phyloP scores from a whole-genome alignment of 2,888 invertebrate species.

The Alloscopus bannaensis region DNA sequence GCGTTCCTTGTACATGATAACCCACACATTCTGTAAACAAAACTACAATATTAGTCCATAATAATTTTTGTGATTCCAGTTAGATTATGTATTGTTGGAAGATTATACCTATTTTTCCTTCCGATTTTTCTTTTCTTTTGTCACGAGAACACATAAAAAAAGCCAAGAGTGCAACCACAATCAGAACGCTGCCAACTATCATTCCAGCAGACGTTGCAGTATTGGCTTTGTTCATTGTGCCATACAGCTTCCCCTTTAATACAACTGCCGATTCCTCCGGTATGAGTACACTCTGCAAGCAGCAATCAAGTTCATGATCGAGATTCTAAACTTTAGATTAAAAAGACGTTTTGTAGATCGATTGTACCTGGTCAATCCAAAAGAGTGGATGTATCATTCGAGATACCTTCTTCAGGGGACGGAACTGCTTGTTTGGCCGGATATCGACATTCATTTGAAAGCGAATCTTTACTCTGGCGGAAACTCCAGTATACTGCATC shows the following conservation, averaged over 20 bases:
- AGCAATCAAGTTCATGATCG: no score
- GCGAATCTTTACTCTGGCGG: constrained; percentile 36
- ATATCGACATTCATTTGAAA: constrained; percentile 63
- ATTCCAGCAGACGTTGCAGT: constrained; percentile 42
- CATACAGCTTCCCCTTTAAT: constrained; percentile 48
- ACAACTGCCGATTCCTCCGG: constrained; percentile 31
- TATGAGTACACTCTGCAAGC: constrained; percentile 42
- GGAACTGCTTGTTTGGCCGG: constrained; percentile 40
- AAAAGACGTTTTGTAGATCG: background rate
- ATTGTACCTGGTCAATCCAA: constrained; percentile 66
- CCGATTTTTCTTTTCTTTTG: no score
- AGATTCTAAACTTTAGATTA: background rate
- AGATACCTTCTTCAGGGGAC: constrained; percentile 51
- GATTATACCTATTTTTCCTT: no score
- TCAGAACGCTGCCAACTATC: constrained; percentile 45
- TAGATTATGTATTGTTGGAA: no score
- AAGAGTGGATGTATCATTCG: constrained; percentile 60
- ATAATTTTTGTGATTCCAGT: no score
- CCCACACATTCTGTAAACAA: no score
- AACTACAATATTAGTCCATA: no score
- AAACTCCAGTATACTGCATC: constrained; percentile 48
- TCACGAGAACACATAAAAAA: constrained; percentile 33
- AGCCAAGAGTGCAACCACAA: constrained; percentile 43
- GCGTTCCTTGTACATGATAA: no score
- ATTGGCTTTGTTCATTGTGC: constrained; percentile 24